Evolutionary conservation across 2,113 vertebrate species (phyloP), one percentile per base, ranked within the genome.

Genomic region (Meriones unguiculatus): DNA sequence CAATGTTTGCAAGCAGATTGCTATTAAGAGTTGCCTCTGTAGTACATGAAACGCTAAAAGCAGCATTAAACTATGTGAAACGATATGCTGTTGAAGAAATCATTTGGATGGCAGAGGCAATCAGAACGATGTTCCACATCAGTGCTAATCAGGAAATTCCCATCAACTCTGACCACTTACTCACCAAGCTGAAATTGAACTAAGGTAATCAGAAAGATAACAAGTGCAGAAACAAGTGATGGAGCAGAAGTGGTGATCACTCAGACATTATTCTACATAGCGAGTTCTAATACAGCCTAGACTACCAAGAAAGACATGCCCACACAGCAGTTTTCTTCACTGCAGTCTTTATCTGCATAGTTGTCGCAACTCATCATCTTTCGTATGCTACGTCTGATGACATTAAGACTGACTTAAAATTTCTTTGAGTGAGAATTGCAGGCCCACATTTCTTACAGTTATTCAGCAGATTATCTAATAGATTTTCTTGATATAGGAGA

Each of bases 171-270:
- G 32, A 25, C 2, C 7, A 10, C 54, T 15, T 0, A 50, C 3
- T 13, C 52, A 54, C 24, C 50, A 18, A 25, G 5, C 14, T 72
- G 38, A 76, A 77, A 32, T n/a, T 35, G 64, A 82, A 59, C 52
- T 73, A 59, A 82, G 41, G 11, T 14, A 70, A 70, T 77, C 28
- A 46, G 5, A 20, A 85, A 64, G 57, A 92, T 13, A 46, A 50
- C 2, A 78, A 86, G 52, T 41, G 3, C 35, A 81, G 32, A 52
- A 72, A 52, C 7, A 3, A 62, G 10, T 22, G 5, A 18, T 8
- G 6, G 18, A 4, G 62, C 25, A 32, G 3, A 24, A 65, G 2
- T 18, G 30, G 1, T 41, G 4, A 17, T 8, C 0, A 11, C 9
- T 88, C 65, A n/a, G 12, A 18, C 32, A 54, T 70, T 76, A 57